These are phyloP conservation scores for Tiliqua scincoides DNA, from an alignment of 2,113 vertebrate genomes.

Conservation along the genomic window DNA sequence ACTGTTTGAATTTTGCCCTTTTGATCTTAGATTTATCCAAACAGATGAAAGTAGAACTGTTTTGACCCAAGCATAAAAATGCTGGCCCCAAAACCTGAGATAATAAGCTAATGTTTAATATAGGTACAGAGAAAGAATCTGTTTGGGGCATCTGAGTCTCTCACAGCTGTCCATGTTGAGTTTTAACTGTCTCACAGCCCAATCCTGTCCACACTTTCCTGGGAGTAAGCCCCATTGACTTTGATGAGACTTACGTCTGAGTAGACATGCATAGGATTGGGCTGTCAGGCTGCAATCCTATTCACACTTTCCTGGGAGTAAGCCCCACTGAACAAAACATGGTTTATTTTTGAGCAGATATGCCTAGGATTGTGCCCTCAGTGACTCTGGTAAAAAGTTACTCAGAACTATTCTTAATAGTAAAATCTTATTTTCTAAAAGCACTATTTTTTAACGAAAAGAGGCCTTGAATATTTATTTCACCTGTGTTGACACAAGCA, in stretches of 20 bases:
- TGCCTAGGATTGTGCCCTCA: background rate
- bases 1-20: background rate
- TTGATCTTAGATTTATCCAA: background rate
- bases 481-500: constrained; percentile 41
- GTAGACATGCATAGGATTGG: too few relatives aligned
- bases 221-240: background rate
- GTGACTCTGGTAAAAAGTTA: background rate
- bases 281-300: too few relatives aligned
- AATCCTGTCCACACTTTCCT: too few relatives aligned
- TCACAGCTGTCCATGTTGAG: too few relatives aligned
- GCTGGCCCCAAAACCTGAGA: background rate
- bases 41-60: constrained; percentile 17
- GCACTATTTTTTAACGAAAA: background rate
- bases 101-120: background rate
- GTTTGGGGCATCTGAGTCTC: background rate
- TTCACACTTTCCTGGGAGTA: too few relatives aligned
- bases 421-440: background rate
- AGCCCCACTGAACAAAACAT: background rate
- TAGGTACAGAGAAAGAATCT: background rate
- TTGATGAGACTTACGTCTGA: too few relatives aligned
- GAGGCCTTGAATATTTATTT: constrained; percentile 6
- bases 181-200: too few relatives aligned
- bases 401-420: constrained; percentile 12
- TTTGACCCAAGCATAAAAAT: constrained; percentile 23
- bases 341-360: background rate